These are phyloP conservation scores for Acleris sparsana DNA, from an alignment of 2,888 invertebrate genomes.

Conservation along the genomic window DNA sequence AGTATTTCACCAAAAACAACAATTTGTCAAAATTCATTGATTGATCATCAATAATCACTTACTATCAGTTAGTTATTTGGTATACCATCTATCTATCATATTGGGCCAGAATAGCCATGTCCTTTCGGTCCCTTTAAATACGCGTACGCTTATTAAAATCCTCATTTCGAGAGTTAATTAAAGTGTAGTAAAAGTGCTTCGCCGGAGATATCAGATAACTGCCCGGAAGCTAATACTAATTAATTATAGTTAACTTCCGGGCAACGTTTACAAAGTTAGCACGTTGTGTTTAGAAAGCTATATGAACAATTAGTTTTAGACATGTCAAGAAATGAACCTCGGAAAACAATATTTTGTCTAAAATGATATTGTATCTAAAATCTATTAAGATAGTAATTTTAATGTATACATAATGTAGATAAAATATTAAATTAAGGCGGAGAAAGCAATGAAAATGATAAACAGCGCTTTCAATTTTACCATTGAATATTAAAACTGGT, in stretches of 20 bases:
- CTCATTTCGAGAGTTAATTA: constrained; percentile 7
- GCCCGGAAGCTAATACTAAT: constrained; percentile 32
- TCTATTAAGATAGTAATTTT: too few species aligned
- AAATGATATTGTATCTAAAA: too few species aligned
- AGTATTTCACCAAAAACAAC: too few species aligned
- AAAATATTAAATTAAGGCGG: constrained; percentile 18
- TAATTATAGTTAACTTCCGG: constrained; percentile 20
- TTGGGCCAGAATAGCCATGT: too few species aligned
- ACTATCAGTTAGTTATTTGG: too few species aligned
- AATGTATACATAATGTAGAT: too few species aligned
- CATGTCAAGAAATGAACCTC: neutral
- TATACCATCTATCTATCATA: too few species aligned
- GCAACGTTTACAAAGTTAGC: neutral
- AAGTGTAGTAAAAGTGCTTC: constrained; percentile 26
- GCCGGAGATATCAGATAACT: constrained; percentile 23
- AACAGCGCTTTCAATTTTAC: constrained; percentile 31
- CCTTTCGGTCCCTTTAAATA: neutral
- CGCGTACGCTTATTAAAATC: neutral
- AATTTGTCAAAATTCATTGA: too few species aligned
- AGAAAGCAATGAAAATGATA: constrained; percentile 31
- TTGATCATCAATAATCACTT: too few species aligned
- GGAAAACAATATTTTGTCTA: too few species aligned
- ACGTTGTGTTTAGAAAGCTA: neutral
- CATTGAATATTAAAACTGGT: constrained; percentile 24
- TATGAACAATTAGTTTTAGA: constrained; percentile 2